A percentile compares a stretch with the other conserved stretches of the same genome.
Conservation (phyloP, 2,113 vertebrate genomes). For the Lepus americanus region DNA sequence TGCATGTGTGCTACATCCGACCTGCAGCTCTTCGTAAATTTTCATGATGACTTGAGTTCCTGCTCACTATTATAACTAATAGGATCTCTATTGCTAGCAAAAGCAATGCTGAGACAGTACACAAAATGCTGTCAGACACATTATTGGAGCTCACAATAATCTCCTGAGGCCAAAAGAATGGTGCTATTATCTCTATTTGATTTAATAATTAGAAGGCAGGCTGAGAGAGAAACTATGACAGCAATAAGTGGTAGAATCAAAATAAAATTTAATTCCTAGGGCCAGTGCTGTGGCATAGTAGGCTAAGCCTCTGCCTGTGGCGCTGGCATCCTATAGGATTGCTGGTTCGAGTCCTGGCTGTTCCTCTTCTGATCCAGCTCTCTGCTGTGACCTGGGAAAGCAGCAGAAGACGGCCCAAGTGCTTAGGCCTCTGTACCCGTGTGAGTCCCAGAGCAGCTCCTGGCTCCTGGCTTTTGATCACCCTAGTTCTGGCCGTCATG, state of each 20-base stretch:
- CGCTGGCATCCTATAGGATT: too few relatives aligned
- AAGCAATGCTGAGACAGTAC: neutral
- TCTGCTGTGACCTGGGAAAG: too few relatives aligned
- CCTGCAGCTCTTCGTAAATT: neutral
- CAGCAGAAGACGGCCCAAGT: too few relatives aligned
- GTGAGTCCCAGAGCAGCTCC: too few relatives aligned
- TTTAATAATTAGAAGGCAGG: neutral
- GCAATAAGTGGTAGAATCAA: neutral
- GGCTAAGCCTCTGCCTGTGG: too few relatives aligned
- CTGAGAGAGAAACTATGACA: neutral
- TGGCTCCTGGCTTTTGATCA: too few relatives aligned
- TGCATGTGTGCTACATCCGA: neutral
- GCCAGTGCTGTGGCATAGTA: too few relatives aligned
- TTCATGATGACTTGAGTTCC: neutral
- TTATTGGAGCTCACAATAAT: neutral
- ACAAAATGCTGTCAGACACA: neutral
- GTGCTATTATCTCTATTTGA: neutral
- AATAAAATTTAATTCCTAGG: neutral
- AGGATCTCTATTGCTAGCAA: neutral
- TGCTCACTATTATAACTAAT: too few relatives aligned
- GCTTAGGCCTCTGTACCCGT: too few relatives aligned
- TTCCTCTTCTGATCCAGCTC: too few relatives aligned
- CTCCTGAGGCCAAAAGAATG: neutral
- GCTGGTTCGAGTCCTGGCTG: too few relatives aligned
- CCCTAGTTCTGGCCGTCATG: too few relatives aligned